A percentile compares a stretch with the other conserved stretches of the same genome.
phyloP scores from a whole-genome alignment of 2,797 vertebrate genomes.

The Pantherophis vulpinus region DNA sequence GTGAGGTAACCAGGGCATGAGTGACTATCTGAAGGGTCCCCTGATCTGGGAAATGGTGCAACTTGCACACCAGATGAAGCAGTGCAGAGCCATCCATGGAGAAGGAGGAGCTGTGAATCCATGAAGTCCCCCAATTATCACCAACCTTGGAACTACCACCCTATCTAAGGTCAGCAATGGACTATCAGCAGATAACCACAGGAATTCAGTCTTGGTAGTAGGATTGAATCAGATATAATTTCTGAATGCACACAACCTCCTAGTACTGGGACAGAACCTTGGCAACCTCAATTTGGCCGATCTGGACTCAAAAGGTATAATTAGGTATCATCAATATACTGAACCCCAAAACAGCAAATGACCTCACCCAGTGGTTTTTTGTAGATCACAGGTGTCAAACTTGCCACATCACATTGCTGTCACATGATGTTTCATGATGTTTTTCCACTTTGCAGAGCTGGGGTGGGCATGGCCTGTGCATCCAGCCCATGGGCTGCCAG shows the following conservation, averaged over 20 bases:
- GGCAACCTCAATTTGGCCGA: not conserved
- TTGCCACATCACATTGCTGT: too few species aligned
- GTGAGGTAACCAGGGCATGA: not conserved
- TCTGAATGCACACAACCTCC: not conserved
- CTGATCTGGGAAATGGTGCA: not conserved
- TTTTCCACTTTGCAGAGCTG: too few species aligned
- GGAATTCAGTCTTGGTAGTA: not conserved
- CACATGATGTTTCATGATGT: too few species aligned
- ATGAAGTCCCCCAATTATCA: not conserved
- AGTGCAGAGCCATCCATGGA: not conserved
- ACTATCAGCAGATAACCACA: not conserved
- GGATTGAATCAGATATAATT: not conserved
- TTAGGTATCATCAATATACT: not conserved
- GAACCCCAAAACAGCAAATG: not conserved
- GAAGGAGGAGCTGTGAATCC: not conserved
- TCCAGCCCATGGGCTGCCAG: too few species aligned
- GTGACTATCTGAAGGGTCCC: not conserved
- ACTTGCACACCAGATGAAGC: not conserved
- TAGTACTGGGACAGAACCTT: not conserved
- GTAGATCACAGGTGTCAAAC: not conserved
- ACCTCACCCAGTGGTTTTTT: not conserved
- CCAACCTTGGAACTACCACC: not conserved
- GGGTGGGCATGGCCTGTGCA: too few species aligned
- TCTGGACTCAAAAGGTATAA: not conserved
- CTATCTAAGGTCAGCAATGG: not conserved